These are phyloP conservation scores for Ammodytes marinus DNA, from an alignment of 2,113 vertebrate species.

Conservation along the genomic window DNA sequence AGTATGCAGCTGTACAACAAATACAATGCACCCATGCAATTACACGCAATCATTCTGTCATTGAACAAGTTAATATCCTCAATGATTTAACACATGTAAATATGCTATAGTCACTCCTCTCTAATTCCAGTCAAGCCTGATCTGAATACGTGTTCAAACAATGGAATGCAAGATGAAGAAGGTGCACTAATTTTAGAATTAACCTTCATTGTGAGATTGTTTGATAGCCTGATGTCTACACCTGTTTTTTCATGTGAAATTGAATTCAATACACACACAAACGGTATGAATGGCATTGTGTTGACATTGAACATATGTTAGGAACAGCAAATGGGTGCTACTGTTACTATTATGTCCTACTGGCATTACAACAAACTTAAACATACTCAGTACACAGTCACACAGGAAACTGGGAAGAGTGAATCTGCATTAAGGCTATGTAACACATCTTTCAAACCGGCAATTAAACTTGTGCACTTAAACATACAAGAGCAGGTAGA, in stretches of 20 bases:
- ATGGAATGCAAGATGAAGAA: neutral
- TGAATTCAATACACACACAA: neutral
- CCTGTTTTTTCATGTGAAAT: neutral
- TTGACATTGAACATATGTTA: slow-evolving; percentile 4
- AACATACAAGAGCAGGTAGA: neutral
- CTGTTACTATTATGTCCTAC: neutral
- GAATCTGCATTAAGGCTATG: rapidly evolving
- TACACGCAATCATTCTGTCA: neutral
- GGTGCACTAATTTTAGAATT: neutral
- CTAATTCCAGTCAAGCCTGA: neutral
- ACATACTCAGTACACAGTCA: neutral
- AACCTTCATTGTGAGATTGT: neutral
- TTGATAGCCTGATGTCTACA: too few relatives aligned
- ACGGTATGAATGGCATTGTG: neutral
- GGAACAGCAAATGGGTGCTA: slow-evolving; percentile 6
- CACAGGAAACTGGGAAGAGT: neutral
- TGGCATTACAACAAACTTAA: slow-evolving; percentile 6
- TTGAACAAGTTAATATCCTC: neutral
- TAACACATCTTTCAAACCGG: neutral
- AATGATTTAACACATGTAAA: neutral
- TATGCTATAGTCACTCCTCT: neutral
- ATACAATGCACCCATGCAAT: neutral
- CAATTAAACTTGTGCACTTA: neutral
- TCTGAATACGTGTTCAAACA: neutral
- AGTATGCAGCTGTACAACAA: neutral